These are phyloP conservation scores for Hystrix cristata DNA, from an alignment of 2,113 vertebrate genomes.

Conservation along the genomic window DNA sequence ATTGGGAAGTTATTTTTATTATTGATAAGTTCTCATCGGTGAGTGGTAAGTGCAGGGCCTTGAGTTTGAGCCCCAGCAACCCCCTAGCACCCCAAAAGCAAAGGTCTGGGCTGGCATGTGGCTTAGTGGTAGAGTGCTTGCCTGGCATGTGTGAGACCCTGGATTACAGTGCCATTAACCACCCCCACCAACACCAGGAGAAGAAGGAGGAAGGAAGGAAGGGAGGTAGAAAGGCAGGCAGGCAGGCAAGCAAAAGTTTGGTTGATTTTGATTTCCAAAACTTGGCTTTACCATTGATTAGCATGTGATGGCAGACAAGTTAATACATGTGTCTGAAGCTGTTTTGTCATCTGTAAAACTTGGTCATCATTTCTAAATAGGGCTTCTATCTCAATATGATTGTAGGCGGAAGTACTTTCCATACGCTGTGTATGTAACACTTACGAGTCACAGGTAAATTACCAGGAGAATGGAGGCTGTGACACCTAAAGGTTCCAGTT, in stretches of 20 bases:
- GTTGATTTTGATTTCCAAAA: background rate
- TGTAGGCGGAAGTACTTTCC: background rate
- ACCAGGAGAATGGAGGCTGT: background rate
- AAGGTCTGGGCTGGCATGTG: background rate
- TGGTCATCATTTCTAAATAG: background rate
- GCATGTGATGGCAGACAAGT: background rate
- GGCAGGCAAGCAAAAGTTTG: background rate
- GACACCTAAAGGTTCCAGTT: background rate
- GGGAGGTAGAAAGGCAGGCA: background rate
- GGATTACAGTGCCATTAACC: background rate
- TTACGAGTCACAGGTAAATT: background rate
- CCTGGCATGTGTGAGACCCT: background rate
- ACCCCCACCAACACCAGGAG: background rate
- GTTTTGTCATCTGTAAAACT: background rate
- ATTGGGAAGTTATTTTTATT: background rate
- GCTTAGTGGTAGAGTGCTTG: background rate
- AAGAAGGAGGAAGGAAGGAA: background rate
- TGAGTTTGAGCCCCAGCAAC: too few relatives aligned
- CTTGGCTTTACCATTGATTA: fast-evolving
- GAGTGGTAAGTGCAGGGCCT: background rate
- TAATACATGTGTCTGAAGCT: background rate
- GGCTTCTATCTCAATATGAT: background rate
- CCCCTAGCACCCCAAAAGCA: background rate
- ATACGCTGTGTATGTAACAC: too few relatives aligned
- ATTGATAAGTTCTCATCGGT: background rate